Evolutionary conservation across 2,113 vertebrate genomes (phyloP).

Genomic region (Dasyornis broadbenti): DNA sequence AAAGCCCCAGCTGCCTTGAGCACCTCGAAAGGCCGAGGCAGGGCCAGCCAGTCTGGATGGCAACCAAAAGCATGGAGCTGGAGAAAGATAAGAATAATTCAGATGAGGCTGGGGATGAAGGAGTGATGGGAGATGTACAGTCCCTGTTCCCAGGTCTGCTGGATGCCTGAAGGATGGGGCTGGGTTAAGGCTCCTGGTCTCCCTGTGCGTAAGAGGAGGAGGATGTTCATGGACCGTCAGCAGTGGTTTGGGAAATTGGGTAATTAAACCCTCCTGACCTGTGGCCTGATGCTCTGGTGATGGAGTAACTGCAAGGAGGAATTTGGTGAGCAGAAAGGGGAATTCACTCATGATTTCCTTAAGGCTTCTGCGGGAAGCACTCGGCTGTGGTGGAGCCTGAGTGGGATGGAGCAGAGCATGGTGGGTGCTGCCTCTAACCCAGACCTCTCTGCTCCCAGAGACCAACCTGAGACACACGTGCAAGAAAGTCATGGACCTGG

Average conservation of each 20-base stretch:
- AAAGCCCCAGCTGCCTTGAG: neutral
- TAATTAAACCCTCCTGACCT: neutral
- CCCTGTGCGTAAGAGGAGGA: neutral
- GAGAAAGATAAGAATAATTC: neutral
- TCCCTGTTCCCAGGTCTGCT: neutral
- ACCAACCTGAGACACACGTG: conserved; percentile 70
- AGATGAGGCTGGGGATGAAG: neutral
- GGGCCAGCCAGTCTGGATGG: neutral
- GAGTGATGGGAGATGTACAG: neutral
- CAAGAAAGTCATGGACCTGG: conserved; percentile 65
- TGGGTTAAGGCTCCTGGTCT: neutral
- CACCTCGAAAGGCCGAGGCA: neutral
- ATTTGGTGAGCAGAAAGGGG: neutral
- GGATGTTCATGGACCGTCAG: neutral
- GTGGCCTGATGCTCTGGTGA: neutral
- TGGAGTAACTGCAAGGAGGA: neutral
- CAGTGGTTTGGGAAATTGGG: neutral
- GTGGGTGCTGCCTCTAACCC: neutral
- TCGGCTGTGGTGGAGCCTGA: neutral
- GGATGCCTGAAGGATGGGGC: neutral
- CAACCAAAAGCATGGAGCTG: neutral
- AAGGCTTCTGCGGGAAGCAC: neutral
- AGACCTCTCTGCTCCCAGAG: conserved; percentile 45
- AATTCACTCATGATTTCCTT: neutral
- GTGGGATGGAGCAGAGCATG: rapidly evolving